Percentiles rank a stretch among this genome's conserved stretches.
These are phyloP conservation scores for Spatulosminthurus flaviceps DNA, from an alignment of 2,888 invertebrate species.

Conservation along the genomic window DNA sequence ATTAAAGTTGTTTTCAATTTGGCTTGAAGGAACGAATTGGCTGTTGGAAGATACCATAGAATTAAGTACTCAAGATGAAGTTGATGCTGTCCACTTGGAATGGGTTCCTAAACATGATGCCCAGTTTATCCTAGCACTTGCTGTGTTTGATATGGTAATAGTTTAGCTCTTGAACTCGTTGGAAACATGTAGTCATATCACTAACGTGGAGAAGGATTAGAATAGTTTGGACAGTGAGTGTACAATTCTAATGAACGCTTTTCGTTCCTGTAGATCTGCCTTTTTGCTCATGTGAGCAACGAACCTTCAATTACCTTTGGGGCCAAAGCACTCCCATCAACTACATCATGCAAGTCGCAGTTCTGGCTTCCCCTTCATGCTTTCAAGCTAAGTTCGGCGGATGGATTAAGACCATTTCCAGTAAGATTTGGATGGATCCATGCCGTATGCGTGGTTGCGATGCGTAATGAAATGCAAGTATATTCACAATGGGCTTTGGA, in stretches of 20 bases:
- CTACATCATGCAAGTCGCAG: constrained; percentile 62
- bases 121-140: constrained; percentile 95
- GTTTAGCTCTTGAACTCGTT: too few relatives aligned
- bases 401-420: constrained; percentile 84
- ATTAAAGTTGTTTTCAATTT: too few relatives aligned
- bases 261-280: constrained; percentile 53
- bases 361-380: constrained; percentile 63
- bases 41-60: constrained; percentile 94
- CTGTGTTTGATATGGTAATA: constrained; percentile 82
- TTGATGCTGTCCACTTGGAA: constrained; percentile 81
- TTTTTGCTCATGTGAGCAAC: constrained; percentile 63
- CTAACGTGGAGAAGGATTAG: too few relatives aligned
- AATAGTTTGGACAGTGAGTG: too few relatives aligned
- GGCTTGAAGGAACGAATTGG: constrained; percentile 74
- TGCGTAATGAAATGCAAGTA: constrained; percentile 99
- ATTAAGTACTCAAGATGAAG: constrained; percentile 72
- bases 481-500: constrained; percentile 88
- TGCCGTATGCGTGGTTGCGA: constrained; percentile 96
- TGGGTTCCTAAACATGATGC: constrained; percentile 99
- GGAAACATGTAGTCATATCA: too few relatives aligned
- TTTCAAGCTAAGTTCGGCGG: constrained; percentile 83
- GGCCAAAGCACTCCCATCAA: constrained; percentile 61
- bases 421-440: constrained; percentile 99
- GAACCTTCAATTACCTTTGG: constrained; percentile 62
- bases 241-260: not conserved